phyloP scores from a whole-genome alignment of 2,888 invertebrate genomes.

The Eristalinus sepulchralis region DNA sequence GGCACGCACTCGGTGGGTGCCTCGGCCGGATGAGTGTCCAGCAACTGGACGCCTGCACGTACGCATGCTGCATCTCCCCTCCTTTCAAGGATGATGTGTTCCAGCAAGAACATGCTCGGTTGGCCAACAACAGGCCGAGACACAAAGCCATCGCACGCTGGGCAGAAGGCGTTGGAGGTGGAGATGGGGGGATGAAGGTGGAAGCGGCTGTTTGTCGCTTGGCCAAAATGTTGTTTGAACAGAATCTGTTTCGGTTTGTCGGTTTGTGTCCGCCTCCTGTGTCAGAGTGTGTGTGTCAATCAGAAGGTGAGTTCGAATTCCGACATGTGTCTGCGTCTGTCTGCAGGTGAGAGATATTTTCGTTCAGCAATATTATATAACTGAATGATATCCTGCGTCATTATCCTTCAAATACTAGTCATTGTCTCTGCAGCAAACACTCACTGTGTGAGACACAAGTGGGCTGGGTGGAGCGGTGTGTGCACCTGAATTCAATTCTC shows the following conservation, averaged over 20 bases:
- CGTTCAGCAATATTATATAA: conserved; percentile 65
- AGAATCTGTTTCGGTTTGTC: conserved; percentile 61
- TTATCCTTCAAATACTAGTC: conserved; percentile 64
- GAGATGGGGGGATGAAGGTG: too few relatives aligned
- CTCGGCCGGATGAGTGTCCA: not conserved
- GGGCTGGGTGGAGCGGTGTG: not conserved
- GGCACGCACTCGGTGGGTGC: not conserved
- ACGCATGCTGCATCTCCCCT: conserved; percentile 14
- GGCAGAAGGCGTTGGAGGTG: not conserved
- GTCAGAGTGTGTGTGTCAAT: conserved; percentile 12
- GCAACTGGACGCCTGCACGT: not conserved
- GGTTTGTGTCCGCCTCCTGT: conserved; percentile 19
- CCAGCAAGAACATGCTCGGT: conserved; percentile 44
- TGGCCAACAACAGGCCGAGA: conserved; percentile 30
- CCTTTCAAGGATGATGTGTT: conserved; percentile 54
- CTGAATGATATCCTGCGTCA: conserved; percentile 66
- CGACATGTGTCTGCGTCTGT: conserved; percentile 47
- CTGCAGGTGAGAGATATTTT: conserved; percentile 69
- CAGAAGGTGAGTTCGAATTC: conserved; percentile 50
- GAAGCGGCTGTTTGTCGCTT: not conserved
- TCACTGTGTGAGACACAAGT: not conserved
- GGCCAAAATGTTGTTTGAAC: conserved; percentile 67
- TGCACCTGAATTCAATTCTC: conserved; percentile 36
- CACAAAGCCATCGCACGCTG: not conserved
- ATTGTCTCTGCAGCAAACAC: conserved; percentile 6